A percentile compares a stretch with the other conserved stretches of the same genome.
phyloP scores from a whole-genome alignment of 92 coral and sea anemone species.

The Metridium senile region DNA sequence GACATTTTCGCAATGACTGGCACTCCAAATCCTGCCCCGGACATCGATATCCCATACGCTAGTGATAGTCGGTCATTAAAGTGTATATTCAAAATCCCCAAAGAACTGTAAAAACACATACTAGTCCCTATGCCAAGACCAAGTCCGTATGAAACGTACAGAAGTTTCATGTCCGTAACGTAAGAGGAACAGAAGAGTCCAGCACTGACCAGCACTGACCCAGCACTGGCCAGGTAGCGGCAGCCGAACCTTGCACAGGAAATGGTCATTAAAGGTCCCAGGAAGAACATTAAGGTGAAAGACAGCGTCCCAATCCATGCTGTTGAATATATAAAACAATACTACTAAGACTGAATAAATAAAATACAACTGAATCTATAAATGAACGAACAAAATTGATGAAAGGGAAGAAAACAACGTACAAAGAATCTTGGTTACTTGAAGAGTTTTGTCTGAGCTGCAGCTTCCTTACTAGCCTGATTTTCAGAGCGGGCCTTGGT shows the following conservation, averaged over 20 bases:
- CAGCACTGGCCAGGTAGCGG: constrained; percentile 55
- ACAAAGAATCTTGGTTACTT: too few species aligned
- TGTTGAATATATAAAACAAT: constrained; percentile 24
- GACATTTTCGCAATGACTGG: constrained; percentile 44
- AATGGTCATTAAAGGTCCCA: constrained; percentile 65
- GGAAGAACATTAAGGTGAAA: constrained; percentile 62
- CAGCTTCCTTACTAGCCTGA: too few species aligned
- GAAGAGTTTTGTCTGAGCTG: too few species aligned
- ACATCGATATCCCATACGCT: constrained; percentile 57
- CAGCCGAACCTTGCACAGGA: constrained; percentile 56
- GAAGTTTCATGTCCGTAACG: constrained; percentile 54
- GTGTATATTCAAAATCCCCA: constrained; percentile 39
- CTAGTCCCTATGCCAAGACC: constrained; percentile 77
- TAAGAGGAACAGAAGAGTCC: constrained; percentile 67
- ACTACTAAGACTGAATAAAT: neutral
- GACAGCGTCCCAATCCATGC: constrained; percentile 87
- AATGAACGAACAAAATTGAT: neutral
- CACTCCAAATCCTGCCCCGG: constrained; percentile 68
- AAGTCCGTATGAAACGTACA: constrained; percentile 69
- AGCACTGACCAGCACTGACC: constrained; percentile 48
- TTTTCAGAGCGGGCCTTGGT: too few species aligned
- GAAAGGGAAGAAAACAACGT: too few species aligned
- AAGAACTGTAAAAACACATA: constrained; percentile 72
- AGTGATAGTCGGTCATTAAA: constrained; percentile 53
- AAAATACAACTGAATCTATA: neutral